Evolutionary conservation across 2,888 invertebrate genomes (phyloP), one percentile per base, ranked within the genome.

Genomic region (Apeira syringaria): DNA sequence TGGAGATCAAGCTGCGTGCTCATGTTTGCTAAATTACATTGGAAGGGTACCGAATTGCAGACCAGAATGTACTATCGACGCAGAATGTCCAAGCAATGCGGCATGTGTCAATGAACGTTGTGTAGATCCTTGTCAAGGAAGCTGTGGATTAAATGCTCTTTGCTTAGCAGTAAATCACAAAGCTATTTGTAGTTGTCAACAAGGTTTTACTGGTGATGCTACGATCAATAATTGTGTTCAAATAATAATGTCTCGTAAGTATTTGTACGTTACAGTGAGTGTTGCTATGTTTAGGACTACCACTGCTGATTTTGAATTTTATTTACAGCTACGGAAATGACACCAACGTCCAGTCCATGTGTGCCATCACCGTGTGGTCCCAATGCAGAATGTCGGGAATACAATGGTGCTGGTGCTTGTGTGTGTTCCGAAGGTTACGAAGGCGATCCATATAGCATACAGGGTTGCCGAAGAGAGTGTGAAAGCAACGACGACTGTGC

Each of bases 11-110:
- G 94, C 96, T n/a, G 96, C 96, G 32, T 96, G 96, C 71, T 96
- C 96, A 30, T 97, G 96, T 76, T 83, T 94, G 56, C 90, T 93
- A 13, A 94, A 96, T 68, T 96, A 94, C 69, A 92, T 96, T 32
- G 97, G 97, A 47, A 92, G 96, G 57, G 95, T 97, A 34, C 96
- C 96, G 15, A 96, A 95, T 67, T 97, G 97, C 68, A 91, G 96
- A 63, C 96, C 97, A 0, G 96, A 96, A 79, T 96, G 96, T 70
- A 93, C 93, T 2, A 94, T 93, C 50, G 92, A 94, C 65, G 93
- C 94, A 5, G 97, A 97, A 78, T 97, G 97, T 68, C 93, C 96
- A 1, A 94, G 93, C 61, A 94, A 95, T 68, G 91, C 95, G 47
- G 95, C 96, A 42, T 97, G 97, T 67, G 89, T 93, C 47, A 94